phyloP scores from a whole-genome alignment of 2,888 invertebrate species.

The Catocala nupta region DNA sequence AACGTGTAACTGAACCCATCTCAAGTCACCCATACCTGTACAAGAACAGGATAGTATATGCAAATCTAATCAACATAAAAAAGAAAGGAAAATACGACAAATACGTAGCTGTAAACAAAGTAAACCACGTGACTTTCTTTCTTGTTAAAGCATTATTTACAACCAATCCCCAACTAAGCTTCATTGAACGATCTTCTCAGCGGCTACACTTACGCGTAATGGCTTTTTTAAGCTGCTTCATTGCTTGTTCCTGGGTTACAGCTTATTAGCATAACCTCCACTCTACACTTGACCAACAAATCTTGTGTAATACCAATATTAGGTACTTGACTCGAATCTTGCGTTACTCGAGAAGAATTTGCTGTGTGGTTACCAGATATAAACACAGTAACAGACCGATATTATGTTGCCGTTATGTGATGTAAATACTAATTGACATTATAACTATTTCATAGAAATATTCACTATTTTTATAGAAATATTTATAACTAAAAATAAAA shows the following conservation, averaged over 20 bases:
- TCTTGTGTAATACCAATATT: not conserved
- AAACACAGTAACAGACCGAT: no score
- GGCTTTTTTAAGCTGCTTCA: slow-evolving; percentile 11
- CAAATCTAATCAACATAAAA: not conserved
- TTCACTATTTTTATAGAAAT: not conserved
- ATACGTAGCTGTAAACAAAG: not conserved
- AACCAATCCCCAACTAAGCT: slow-evolving; percentile 4
- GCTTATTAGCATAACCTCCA: slow-evolving; percentile 6
- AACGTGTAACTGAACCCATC: no score
- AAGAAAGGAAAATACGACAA: not conserved
- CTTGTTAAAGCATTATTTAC: not conserved
- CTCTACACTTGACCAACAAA: not conserved
- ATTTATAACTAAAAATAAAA: not conserved
- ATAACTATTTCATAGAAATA: no score
- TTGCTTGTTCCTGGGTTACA: slow-evolving; percentile 17
- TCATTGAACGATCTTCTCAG: slow-evolving; percentile 1
- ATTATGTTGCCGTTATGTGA: no score
- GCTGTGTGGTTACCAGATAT: not conserved
- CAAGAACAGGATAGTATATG: not conserved
- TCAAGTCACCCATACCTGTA: not conserved
- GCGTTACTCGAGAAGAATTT: slow-evolving; percentile 1
- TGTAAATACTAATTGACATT: no score
- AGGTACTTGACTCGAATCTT: slow-evolving; percentile 4
- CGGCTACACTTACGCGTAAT: not conserved
- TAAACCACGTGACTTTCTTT: not conserved